A percentile compares a stretch with the other conserved stretches of the same genome.
phyloP scores from a whole-genome alignment of 2,113 vertebrate genomes.

The Coptodon rendalli region DNA sequence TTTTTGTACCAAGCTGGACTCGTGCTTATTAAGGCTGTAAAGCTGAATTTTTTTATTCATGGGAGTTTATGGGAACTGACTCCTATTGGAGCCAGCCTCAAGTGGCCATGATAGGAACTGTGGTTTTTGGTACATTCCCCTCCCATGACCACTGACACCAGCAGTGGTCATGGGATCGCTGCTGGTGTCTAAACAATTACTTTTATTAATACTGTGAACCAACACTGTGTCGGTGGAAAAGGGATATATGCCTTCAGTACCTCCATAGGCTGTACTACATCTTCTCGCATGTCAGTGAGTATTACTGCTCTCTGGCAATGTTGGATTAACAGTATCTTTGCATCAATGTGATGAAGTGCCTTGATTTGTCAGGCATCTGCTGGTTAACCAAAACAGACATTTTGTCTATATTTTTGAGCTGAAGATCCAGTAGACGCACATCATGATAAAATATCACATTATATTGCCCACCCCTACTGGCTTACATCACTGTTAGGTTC shows the following conservation, averaged over 20 bases:
- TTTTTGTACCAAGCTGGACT: background rate
- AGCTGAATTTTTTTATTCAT: background rate
- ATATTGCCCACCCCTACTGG: background rate
- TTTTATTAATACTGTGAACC: background rate
- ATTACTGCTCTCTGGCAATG: background rate
- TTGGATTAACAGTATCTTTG: background rate
- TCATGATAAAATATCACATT: background rate
- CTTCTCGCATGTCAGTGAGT: background rate
- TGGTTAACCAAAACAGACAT: background rate
- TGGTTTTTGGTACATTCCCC: background rate
- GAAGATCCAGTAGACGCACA: background rate
- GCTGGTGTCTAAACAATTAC: background rate
- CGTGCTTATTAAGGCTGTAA: background rate
- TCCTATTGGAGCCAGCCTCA: background rate
- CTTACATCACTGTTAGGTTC: background rate
- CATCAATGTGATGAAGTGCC: constrained; percentile 29
- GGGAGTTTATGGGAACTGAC: background rate
- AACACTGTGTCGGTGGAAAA: background rate
- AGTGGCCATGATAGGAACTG: background rate
- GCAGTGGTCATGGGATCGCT: too few relatives aligned
- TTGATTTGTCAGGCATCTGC: background rate
- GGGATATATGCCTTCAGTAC: background rate
- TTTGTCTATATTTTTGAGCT: background rate
- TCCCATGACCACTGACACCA: background rate
- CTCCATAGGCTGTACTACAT: background rate